phyloP scores from a whole-genome alignment of 2,797 vertebrate species.

The Odontamblyopus rebecca region DNA sequence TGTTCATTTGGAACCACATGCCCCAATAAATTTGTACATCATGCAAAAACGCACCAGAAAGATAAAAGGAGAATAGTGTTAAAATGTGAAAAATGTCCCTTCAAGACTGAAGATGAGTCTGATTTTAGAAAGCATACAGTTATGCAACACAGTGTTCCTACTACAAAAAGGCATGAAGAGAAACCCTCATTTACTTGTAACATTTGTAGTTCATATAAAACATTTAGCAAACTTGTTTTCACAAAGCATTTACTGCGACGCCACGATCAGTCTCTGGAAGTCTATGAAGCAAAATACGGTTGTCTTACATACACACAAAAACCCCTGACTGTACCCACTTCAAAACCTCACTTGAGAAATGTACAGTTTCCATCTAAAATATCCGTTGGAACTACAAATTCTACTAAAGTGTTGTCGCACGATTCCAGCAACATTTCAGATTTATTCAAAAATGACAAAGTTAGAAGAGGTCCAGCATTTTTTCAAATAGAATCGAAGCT shows the following conservation, averaged over 20 bases:
- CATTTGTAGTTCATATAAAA: constrained; percentile 88
- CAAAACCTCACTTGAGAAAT: constrained; percentile 57
- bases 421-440: constrained; percentile 83
- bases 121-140: constrained; percentile 89
- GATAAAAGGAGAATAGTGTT: constrained; percentile 86
- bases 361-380: constrained; percentile 68
- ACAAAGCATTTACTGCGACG: constrained; percentile 88
- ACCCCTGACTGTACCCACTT: constrained; percentile 42
- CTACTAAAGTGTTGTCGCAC: constrained; percentile 55
- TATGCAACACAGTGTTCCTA: constrained; percentile 83
- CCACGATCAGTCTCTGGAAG: constrained; percentile 76
- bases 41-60: constrained; percentile 96
- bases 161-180: constrained; percentile 74
- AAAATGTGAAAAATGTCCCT: constrained; percentile 94
- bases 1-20: constrained; percentile 95
- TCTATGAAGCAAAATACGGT: constrained; percentile 48
- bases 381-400: constrained; percentile 62
- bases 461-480: constrained; percentile 84
- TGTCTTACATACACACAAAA: constrained; percentile 47
- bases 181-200: constrained; percentile 78
- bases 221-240: constrained; percentile 86
- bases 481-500: constrained; percentile 83
- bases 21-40: constrained; percentile 94
- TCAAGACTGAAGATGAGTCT: constrained; percentile 85
- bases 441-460: constrained; percentile 85